phyloP scores from a whole-genome alignment of 2,888 invertebrate species.

The Aspidapion aeneum region DNA sequence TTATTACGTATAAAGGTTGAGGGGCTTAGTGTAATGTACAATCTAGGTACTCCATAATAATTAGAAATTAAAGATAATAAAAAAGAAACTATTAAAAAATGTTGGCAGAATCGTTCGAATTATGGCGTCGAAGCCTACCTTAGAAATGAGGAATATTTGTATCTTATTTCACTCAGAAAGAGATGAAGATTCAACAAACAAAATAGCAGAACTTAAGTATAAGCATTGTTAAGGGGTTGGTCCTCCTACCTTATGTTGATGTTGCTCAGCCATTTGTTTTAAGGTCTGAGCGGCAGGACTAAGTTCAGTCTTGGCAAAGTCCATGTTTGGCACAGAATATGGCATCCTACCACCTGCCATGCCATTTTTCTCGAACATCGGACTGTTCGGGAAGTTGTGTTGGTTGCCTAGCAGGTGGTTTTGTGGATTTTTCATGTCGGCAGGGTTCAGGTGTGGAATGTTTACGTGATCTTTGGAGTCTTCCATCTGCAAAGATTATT shows the following conservation, averaged over 20 bases:
- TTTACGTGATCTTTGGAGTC: slow-evolving; percentile 18
- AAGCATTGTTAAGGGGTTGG: no score
- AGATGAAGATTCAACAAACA: no score
- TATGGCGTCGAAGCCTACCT: no score
- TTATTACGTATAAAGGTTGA: no score
- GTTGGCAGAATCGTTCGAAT: no score
- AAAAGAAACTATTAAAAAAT: no score
- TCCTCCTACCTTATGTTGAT: slow-evolving; percentile 82
- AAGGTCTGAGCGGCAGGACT: slow-evolving; percentile 93
- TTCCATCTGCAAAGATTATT: slow-evolving; percentile 23
- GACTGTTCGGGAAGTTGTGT: slow-evolving; percentile 40
- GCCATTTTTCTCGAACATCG: slow-evolving; percentile 41
- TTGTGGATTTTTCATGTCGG: slow-evolving; percentile 36
- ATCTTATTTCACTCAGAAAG: no score
- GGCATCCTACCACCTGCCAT: slow-evolving; percentile 31
- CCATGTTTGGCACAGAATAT: slow-evolving; percentile 41
- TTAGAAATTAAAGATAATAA: no score
- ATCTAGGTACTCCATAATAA: no score
- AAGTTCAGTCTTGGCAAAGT: slow-evolving; percentile 57
- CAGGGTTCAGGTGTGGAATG: slow-evolving; percentile 4
- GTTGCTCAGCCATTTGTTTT: slow-evolving; percentile 96
- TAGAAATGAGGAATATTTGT: no score
- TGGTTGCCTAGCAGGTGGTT: slow-evolving; percentile 41
- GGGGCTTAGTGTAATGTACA: no score
- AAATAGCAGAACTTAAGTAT: no score